Evolutionary conservation across 2,113 vertebrate species (phyloP), one percentile per base, ranked within the genome.

Genomic region (Misgurnus anguillicaudatus): DNA sequence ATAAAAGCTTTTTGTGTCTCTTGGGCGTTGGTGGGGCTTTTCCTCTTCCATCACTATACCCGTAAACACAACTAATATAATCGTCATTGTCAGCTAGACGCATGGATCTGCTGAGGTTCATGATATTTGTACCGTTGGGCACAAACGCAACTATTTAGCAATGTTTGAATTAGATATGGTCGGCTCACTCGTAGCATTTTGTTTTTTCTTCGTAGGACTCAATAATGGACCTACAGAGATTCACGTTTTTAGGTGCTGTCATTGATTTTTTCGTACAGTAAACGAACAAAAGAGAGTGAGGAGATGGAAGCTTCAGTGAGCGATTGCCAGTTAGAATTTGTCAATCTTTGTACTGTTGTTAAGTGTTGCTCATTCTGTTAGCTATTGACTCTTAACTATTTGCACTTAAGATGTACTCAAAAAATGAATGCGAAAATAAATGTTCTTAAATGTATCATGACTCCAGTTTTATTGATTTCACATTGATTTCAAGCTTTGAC

Each of bases 401-500:
- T 98, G 97, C 97, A 99, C 95, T 98, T 95, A 83, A 83, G 82
- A 95, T 93, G 97, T 99, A 98, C 96, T 96, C 97, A 89, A 95
- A 95, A 80, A 57, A 94, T 90, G 95, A 96, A 95, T 95, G 97
- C 95, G 93, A 94, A 95, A 99, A 99, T 99, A 99, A 99, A 99
- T 97, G 96, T 98, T 94, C 95, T 93, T 96, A 96, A 96, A 94
- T 95, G 94, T 95, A 95, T 86, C 85, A 42, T 45, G 65, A 55
- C 39, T 63, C 14, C 4, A 51, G 17, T 4, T 11, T 51, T 14
- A 51, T 51, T 51, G 24, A 31, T 3, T 31, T 31, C 24, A 31
- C 24, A 31, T 31, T 31, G 24, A 31, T 31, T 31, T 31, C 24
- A 31, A 31, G 24, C 24, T 31, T 31, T 31, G 24, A 31, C 24